phyloP scores from a whole-genome alignment of 2,113 vertebrate species.

The Xiphorhynchus elegans region DNA sequence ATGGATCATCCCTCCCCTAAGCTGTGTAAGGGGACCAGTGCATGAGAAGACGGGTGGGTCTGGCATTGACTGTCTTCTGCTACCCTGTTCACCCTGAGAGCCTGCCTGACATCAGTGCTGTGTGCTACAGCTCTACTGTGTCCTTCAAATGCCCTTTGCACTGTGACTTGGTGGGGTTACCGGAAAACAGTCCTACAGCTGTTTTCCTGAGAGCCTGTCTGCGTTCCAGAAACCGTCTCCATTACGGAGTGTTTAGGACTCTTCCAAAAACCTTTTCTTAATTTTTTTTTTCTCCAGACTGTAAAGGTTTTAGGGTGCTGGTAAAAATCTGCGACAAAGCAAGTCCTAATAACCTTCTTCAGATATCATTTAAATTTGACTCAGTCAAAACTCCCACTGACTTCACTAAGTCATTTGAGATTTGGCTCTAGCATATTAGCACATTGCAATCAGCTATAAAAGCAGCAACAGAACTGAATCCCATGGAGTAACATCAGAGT shows the following conservation, averaged over 20 bases:
- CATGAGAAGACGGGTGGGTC: background rate
- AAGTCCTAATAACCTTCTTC: background rate
- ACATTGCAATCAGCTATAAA: constrained; percentile 18
- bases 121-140: background rate
- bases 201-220: background rate
- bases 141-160: background rate
- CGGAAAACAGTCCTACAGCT: background rate
- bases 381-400: background rate
- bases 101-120: background rate
- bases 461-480: constrained; percentile 11
- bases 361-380: background rate
- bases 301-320: background rate
- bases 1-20: background rate
- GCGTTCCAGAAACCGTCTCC: background rate
- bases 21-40: background rate
- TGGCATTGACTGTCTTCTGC: background rate
- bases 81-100: background rate
- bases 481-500: background rate
- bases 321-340: background rate
- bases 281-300: background rate
- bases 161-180: background rate
- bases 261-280: background rate
- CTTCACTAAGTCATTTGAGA: constrained; percentile 2
- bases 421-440: background rate
- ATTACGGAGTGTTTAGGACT: background rate